Evolutionary conservation across 1,140 invertebrate species (phyloP), one percentile per base, ranked within the genome.

Genomic region (Eupristina koningsbergeri): DNA sequence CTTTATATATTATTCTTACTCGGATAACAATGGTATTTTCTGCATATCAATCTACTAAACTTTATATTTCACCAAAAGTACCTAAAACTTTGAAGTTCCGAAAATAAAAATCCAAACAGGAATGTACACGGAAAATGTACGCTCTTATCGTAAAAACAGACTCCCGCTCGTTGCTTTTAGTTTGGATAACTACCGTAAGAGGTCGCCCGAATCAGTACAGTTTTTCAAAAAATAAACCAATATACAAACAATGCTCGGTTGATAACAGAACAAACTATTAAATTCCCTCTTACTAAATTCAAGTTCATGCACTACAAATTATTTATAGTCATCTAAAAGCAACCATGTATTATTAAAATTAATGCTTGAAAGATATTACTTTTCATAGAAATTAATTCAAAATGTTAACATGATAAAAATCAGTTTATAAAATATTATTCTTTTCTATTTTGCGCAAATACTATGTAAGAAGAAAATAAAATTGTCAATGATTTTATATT

Each of bases 201-300:
- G 71, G 80, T 75, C 73, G 53, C 47, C 29, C 29, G 58, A 82
- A 75, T 64, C 80, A 76, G 73, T 67, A 19, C 58, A 50, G 9
- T 76, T 34, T 64, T 75, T 26, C 1, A 31, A 34, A 15, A 61
- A 36, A n/a, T 74, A n/a, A 8, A 71, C 9, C n/a, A 2, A 34
- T 31, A 26, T 64, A 34, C 22, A 76, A 47, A 50, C 13, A 6
- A 31, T 36, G 9, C 81, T 77, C 80, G 9, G 5, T 64, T 75
- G 80, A 50, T 82, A 82, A 82, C 29, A 58, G 17, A 29, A 13
- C 31, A 13, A 41, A 1, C 5, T 36, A 26, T 31, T 41, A 81
- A 80, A 50, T 53, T 80, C 39, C 15, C 19, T 15, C 13, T 0
- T 45, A 63, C 0, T 45, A 73, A n/a, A 45, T n/a, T 11, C n/a